Percentiles rank a stretch among this genome's conserved stretches.
Evolutionary conservation across 2,113 vertebrate genomes (phyloP).

Genomic region (Mola mola): DNA sequence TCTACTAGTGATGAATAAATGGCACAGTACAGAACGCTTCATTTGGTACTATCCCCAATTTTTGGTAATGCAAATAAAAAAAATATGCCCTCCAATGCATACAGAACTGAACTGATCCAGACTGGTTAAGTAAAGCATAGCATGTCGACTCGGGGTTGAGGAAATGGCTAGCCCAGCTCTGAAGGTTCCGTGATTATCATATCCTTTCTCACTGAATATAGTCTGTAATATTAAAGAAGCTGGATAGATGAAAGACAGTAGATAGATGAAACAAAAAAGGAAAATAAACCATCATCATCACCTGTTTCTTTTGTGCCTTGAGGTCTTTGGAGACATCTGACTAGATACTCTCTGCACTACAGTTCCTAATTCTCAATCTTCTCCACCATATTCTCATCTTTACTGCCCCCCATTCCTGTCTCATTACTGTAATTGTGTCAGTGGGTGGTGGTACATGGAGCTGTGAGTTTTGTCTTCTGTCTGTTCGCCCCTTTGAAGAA

Average conservation of each 20-base stretch:
- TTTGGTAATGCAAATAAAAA: too few relatives aligned
- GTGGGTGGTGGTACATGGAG: constrained; percentile 50
- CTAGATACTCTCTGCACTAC: neutral
- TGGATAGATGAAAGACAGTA: neutral
- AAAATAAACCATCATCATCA: neutral
- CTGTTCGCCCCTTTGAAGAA: constrained; percentile 68
- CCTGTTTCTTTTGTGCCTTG: neutral
- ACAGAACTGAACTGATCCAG: too few relatives aligned
- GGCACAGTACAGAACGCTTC: too few relatives aligned
- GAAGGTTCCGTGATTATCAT: too few relatives aligned
- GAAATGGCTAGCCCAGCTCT: too few relatives aligned
- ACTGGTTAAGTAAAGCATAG: too few relatives aligned
- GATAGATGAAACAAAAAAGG: neutral
- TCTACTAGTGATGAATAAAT: too few relatives aligned
- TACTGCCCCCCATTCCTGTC: neutral
- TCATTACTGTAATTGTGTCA: constrained; percentile 40
- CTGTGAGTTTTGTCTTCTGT: constrained; percentile 36
- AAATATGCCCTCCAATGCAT: too few relatives aligned
- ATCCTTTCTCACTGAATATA: too few relatives aligned
- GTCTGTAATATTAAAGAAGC: too few relatives aligned
- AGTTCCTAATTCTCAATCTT: constrained; percentile 1
- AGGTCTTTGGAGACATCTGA: neutral
- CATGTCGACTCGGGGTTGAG: too few relatives aligned
- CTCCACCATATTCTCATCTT: constrained; percentile 18
- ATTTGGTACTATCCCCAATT: too few relatives aligned